Conservation (phyloP, 2,888 invertebrate species). For the Euclidia mi region DNA sequence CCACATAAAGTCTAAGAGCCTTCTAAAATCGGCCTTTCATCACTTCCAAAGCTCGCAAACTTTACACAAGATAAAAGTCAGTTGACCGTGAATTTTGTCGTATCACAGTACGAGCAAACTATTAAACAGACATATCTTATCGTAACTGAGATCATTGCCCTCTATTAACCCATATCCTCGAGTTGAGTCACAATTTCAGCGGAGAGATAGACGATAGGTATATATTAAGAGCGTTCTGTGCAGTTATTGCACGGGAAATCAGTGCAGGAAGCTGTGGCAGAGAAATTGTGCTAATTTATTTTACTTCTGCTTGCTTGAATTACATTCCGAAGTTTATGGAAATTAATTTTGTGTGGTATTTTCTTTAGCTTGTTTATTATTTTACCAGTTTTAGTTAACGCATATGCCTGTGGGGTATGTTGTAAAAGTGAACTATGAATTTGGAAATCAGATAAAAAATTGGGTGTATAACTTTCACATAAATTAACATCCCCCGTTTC, state of each 20-base stretch:
- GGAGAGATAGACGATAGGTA: conserved; percentile 39
- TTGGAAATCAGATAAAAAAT: no score
- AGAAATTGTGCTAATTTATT: conserved; percentile 30
- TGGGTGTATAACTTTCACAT: no score
- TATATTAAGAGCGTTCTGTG: conserved; percentile 29
- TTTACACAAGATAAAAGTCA: background rate
- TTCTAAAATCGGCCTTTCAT: no score
- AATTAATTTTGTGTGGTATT: no score
- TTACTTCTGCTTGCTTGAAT: background rate
- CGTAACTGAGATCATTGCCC: conserved; percentile 29
- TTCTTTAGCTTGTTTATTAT: no score
- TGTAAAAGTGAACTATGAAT: no score
- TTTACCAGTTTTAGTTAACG: no score
- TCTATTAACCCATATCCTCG: conserved; percentile 37
- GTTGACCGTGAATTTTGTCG: conserved; percentile 5
- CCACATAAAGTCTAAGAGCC: no score
- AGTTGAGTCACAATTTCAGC: conserved; percentile 43
- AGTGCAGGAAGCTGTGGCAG: conserved; percentile 12
- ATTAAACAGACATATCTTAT: conserved; percentile 35
- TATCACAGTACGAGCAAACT: conserved; percentile 35
- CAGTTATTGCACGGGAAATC: conserved; percentile 31
- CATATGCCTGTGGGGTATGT: no score
- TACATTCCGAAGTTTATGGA: no score
- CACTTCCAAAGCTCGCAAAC: background rate
- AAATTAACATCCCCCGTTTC: no score